Conservation (phyloP, 2,888 invertebrate species). For the Meiosimyza decipiens region DNA sequence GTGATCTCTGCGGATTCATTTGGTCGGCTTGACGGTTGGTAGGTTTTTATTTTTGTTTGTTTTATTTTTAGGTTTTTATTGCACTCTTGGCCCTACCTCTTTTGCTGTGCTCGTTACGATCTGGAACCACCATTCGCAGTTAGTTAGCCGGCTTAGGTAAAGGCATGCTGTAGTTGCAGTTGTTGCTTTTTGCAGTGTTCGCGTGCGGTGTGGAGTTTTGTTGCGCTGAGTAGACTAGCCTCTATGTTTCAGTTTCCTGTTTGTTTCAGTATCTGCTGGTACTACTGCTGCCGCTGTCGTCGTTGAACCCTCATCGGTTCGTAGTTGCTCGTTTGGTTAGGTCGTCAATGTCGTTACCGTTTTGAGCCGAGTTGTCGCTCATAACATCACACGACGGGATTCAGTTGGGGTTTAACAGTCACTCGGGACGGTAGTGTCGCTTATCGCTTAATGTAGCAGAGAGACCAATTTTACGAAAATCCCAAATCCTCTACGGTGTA, state of each 20-base stretch:
- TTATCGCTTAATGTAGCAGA: slow-evolving; percentile 56
- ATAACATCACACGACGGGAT: slow-evolving; percentile 63
- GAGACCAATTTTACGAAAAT: slow-evolving; percentile 62
- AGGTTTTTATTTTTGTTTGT: slow-evolving; percentile 13
- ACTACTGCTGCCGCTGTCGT: slow-evolving; percentile 36
- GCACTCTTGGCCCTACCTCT: background rate
- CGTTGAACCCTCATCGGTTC: slow-evolving; percentile 47
- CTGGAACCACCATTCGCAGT: slow-evolving; percentile 8
- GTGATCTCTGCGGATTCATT: slow-evolving; percentile 50
- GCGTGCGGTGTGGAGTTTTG: slow-evolving; percentile 35
- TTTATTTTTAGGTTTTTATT: slow-evolving; percentile 13
- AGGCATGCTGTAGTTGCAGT: slow-evolving; percentile 29
- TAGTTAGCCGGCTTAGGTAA: slow-evolving; percentile 12
- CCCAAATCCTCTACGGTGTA: slow-evolving; percentile 63
- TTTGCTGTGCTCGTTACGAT: slow-evolving; percentile 15
- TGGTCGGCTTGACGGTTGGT: slow-evolving; percentile 18
- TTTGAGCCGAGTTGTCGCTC: slow-evolving; percentile 44
- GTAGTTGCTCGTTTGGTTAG: slow-evolving; percentile 41
- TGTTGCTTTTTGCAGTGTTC: slow-evolving; percentile 10
- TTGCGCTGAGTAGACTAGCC: slow-evolving; percentile 36
- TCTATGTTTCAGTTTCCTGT: slow-evolving; percentile 37
- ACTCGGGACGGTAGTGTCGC: slow-evolving; percentile 68
- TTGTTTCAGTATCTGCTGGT: slow-evolving; percentile 11
- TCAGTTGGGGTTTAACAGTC: slow-evolving; percentile 69
- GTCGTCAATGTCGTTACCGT: slow-evolving; percentile 46